Base-by-base conservation (phyloP, 2,113 vertebrate genomes). In the Megaleporinus macrocephalus region DNA sequence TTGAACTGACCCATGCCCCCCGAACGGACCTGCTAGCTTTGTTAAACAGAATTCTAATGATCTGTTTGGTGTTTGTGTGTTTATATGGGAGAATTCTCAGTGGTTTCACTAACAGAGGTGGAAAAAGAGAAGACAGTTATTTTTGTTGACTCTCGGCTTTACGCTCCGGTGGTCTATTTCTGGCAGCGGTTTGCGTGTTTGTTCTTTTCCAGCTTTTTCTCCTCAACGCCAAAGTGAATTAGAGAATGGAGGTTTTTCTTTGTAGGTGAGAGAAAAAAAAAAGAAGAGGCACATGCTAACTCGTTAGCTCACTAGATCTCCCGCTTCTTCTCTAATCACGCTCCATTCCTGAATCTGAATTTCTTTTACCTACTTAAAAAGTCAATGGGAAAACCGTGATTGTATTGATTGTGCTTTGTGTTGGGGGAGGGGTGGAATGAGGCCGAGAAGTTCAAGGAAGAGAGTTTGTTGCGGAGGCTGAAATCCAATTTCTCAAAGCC, bases 401-500 rank as follows among this genome's bases (percentile, higher is more conserved):
- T 83, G 77, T 77, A 80, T 80, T 76, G 77, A 83, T 83, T 69
- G 65, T 51, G 55, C 22, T 47, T 76, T 80, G 26, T 62, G 71
- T 33, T 68, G 7, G 61, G n/a, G n/a, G n/a, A 9, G 41, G 29
- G 51, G 26, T 55, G 36, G 73, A 85, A 73, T 81, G 53, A 33
- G 47, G 26, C 36, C 14, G 13, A 1, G 24, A 36, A 53, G 44
- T 30, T 72, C 6, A 57, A 22, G 69, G 24, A 27, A 72, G 53
- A 73, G 55, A 63, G 79, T 29, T 24, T 73, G n/a, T 62, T 71
- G 51, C 78, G 47, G 33, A 70, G 62, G 55, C 66, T 24, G 71
- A 47, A 76, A 85, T 85, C 80, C 70, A 68, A 62, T 76, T 69
- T 44, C 75, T 85, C 62, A 69, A 68, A 82, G 36, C 68, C 74